Conservation (phyloP, 2,888 invertebrate genomes). For the Rhingia campestris region DNA sequence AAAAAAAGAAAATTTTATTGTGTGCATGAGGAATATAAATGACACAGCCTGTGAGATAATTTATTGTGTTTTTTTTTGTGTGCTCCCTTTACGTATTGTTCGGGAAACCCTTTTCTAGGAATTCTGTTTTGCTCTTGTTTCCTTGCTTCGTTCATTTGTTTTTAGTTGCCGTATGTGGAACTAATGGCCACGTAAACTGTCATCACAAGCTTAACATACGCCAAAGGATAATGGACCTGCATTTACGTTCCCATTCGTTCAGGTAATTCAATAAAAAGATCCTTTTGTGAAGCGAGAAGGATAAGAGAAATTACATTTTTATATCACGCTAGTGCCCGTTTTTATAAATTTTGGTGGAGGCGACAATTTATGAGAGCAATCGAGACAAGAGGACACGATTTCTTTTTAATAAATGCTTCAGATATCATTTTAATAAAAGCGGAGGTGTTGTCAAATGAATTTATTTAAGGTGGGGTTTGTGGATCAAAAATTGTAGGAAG, state of each 20-base stretch:
- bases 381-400: too few relatives aligned
- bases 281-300: slow-evolving; percentile 18
- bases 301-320: slow-evolving; percentile 47
- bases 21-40: slow-evolving; percentile 8
- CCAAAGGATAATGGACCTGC: slow-evolving; percentile 45
- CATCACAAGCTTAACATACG: slow-evolving; percentile 18
- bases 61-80: slow-evolving; percentile 44
- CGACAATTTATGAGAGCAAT: too few relatives aligned
- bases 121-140: neutral
- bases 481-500: too few relatives aligned
- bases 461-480: too few relatives aligned
- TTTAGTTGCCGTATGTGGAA: slow-evolving; percentile 18
- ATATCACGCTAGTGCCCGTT: slow-evolving; percentile 2
- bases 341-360: too few relatives aligned
- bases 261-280: slow-evolving; percentile 54
- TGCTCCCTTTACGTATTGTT: neutral
- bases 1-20: slow-evolving; percentile 29
- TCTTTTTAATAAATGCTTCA: too few relatives aligned
- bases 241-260: slow-evolving; percentile 28
- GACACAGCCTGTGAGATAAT: slow-evolving; percentile 35
- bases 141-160: neutral
- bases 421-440: too few relatives aligned
- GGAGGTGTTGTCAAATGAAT: too few relatives aligned
- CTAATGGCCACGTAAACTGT: slow-evolving; percentile 43
- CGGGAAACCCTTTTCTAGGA: neutral